Evolutionary conservation across 1,140 invertebrate genomes (phyloP), one percentile per base, ranked within the genome.

Genomic region (Mesaphorura yosii): DNA sequence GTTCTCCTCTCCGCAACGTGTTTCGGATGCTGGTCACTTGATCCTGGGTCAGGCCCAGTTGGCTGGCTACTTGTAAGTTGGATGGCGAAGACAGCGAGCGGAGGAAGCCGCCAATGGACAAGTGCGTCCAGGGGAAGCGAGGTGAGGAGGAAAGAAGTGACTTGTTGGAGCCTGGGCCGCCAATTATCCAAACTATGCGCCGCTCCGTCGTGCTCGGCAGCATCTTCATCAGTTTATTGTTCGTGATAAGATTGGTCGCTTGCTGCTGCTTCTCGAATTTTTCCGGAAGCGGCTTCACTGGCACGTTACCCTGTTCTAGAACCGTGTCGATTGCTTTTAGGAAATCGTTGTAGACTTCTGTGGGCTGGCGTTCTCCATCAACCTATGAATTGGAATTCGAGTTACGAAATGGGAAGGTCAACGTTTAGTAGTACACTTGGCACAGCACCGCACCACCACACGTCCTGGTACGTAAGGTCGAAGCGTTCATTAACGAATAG

Each of bases 271-370:
- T n/a, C n/a, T n/a, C n/a, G n/a, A n/a, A n/a, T n/a, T n/a, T n/a
- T n/a, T n/a, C n/a, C n/a, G n/a, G n/a, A n/a, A n/a, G n/a, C n/a
- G n/a, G n/a, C n/a, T n/a, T n/a, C n/a, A n/a, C n/a, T n/a, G n/a
- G n/a, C n/a, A n/a, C n/a, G n/a, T n/a, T n/a, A n/a, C n/a, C n/a
- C n/a, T n/a, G n/a, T n/a, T n/a, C n/a, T n/a, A n/a, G n/a, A 64
- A 77, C 76, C 48, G 84, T 74, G 6, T 87, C 77, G 1, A 81
- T 79, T 23, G 78, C 73, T 17, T 80, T 74, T 68, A 57, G 28
- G 39, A 88, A 88, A 66, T 87, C 84, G 57, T 77, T 75, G 66
- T 86, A 88, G 20, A 88, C 86, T 61, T 87, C 84, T 15, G 76
- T 76, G 12, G 85, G 86, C 62, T 84, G 82, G 42, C 86, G 69